phyloP scores from a whole-genome alignment of 2,113 vertebrate species.

The Rhynchopsitta pachyrhyncha region DNA sequence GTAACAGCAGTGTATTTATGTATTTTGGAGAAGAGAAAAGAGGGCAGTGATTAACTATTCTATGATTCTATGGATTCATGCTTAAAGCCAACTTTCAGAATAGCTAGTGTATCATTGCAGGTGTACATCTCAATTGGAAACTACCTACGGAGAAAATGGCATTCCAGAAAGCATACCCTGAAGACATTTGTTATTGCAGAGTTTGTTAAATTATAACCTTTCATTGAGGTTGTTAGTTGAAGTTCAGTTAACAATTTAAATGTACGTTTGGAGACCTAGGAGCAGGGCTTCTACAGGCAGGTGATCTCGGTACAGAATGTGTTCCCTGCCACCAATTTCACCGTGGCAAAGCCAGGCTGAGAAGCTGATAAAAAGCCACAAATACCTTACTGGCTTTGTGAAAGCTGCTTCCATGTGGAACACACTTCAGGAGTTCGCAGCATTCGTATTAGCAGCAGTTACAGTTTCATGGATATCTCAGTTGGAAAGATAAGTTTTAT shows the following conservation, averaged over 20 bases:
- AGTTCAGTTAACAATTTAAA: slow-evolving; percentile 65
- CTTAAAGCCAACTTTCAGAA: slow-evolving; percentile 4
- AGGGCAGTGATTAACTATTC: neutral
- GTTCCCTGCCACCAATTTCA: neutral
- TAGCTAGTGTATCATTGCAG: slow-evolving; percentile 22
- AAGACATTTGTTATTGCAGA: slow-evolving; percentile 35
- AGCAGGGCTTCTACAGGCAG: neutral
- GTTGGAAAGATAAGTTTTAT: neutral
- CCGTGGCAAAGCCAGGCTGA: neutral
- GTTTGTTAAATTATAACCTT: slow-evolving; percentile 66
- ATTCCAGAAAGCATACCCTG: neutral
- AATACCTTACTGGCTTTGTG: neutral
- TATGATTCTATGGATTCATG: neutral
- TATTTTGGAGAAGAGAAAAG: neutral
- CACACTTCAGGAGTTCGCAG: neutral
- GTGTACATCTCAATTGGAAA: slow-evolving; percentile 22
- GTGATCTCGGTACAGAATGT: neutral
- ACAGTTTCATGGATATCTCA: neutral
- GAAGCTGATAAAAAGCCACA: slow-evolving; percentile 15
- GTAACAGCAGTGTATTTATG: neutral
- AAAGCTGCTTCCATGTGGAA: neutral
- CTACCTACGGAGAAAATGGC: slow-evolving; percentile 25
- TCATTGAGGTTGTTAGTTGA: slow-evolving; percentile 39
- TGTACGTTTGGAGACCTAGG: neutral
- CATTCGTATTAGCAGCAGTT: slow-evolving; percentile 15